Percentiles rank a stretch among this genome's conserved stretches.
Evolutionary conservation across 2,113 vertebrate species (phyloP).

Genomic region (Oncorhynchus tshawytscha): DNA sequence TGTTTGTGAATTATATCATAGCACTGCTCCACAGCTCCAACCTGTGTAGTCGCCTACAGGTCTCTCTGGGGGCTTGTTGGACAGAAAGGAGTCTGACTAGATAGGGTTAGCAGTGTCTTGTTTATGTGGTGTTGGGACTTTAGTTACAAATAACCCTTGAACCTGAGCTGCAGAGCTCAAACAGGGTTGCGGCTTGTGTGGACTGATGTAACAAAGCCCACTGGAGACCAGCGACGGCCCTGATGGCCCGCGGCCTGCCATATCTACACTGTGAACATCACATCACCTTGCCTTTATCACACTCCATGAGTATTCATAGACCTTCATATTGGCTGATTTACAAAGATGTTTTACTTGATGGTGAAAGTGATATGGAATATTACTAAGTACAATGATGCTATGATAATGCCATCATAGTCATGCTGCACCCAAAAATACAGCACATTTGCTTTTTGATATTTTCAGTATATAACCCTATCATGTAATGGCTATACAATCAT

Average conservation of each 20-base stretch:
- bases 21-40: conserved; percentile 17
- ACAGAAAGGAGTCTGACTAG: conserved; percentile 54
- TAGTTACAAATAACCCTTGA: conserved; percentile 79
- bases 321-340: not conserved
- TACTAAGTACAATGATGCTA: not conserved
- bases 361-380: conserved; percentile 16
- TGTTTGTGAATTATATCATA: not conserved
- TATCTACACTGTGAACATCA: not conserved
- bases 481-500: too few relatives aligned
- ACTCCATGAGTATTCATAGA: conserved; percentile 6
- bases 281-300: not conserved
- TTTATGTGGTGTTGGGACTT: conserved; percentile 76
- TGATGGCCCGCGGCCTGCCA: conserved; percentile 69
- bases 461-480: conserved; percentile 8
- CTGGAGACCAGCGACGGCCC: conserved; percentile 71
- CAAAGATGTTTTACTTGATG: not conserved
- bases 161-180: conserved; percentile 72
- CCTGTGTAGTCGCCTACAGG: conserved; percentile 57
- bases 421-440: not conserved
- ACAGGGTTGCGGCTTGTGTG: conserved; percentile 48
- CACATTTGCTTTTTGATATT: conserved; percentile 32
- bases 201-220: conserved; percentile 76
- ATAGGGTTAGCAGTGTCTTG: conserved; percentile 57
- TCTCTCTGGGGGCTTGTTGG: conserved; percentile 73
- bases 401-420: not conserved